A percentile compares a stretch with the other conserved stretches of the same genome.
Evolutionary conservation across 2,888 invertebrate genomes (phyloP).

Genomic region (Mimachlamys varia): DNA sequence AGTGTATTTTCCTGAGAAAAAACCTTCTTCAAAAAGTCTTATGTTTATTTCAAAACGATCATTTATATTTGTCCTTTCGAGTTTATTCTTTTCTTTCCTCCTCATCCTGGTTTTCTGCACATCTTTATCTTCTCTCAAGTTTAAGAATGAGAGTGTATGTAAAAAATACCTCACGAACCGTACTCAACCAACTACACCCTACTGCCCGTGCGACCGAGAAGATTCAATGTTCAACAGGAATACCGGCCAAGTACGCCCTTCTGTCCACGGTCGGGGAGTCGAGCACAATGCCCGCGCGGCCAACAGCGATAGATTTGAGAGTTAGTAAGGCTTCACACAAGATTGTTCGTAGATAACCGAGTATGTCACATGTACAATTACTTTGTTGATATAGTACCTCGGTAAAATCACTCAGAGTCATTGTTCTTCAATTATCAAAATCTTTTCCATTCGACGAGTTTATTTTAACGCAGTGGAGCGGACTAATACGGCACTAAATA

Average conservation of each 20-base stretch:
- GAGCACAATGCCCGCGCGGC: background rate
- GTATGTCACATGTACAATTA: background rate
- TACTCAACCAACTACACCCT: background rate
- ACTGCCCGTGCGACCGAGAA: background rate
- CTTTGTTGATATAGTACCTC: constrained; percentile 17
- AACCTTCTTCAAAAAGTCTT: no score
- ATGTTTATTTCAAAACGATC: no score
- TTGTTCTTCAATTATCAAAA: constrained; percentile 25
- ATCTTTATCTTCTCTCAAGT: background rate
- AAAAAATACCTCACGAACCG: background rate
- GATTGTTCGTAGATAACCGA: background rate
- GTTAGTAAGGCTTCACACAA: constrained; percentile 9
- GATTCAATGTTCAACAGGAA: background rate
- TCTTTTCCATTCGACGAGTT: constrained; percentile 26
- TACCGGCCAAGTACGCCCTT: background rate
- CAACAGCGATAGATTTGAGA: constrained; percentile 13
- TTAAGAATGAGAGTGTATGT: no score
- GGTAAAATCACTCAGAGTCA: background rate
- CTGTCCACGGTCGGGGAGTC: background rate
- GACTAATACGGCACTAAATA: background rate
- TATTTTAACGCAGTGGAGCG: constrained; percentile 18
- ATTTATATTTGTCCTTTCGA: no score
- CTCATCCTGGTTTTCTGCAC: background rate
- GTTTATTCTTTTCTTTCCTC: background rate
- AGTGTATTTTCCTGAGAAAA: no score